Conservation (phyloP, 2,113 vertebrate species). For the Gambusia affinis region DNA sequence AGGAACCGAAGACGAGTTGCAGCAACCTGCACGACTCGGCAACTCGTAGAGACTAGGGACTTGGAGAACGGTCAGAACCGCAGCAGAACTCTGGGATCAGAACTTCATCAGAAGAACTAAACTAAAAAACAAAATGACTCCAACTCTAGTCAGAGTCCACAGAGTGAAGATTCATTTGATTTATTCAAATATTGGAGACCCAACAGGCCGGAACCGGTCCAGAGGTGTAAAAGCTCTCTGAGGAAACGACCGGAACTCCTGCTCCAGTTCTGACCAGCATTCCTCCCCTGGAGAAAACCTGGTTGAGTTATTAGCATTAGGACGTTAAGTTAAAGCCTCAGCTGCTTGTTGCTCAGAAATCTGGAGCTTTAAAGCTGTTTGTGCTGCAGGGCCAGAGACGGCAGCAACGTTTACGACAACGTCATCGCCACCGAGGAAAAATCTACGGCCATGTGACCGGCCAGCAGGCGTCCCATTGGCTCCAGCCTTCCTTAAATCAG, state of each 20-base stretch:
- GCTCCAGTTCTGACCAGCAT: no score
- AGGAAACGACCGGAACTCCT: no score
- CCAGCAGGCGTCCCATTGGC: not conserved
- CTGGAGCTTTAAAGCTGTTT: not conserved
- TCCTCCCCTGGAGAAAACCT: no score
- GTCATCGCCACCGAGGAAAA: conserved; percentile 37
- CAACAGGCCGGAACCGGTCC: not conserved
- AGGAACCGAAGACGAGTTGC: not conserved
- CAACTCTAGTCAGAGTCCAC: not conserved
- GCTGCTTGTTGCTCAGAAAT: no score
- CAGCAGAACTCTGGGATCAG: no score
- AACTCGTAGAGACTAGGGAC: no score
- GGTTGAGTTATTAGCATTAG: no score
- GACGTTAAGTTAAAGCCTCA: no score
- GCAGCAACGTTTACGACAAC: conserved; percentile 45
- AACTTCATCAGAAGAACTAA: not conserved
- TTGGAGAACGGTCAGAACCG: no score
- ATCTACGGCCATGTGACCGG: conserved; percentile 68
- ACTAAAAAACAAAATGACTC: not conserved
- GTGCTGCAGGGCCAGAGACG: conserved; percentile 56
- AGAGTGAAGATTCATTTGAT: not conserved
- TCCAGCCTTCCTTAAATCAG: not conserved
- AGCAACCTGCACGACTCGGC: no score
- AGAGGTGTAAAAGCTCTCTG: not conserved
- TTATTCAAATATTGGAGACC: not conserved